These are phyloP conservation scores for Cylas formicarius DNA, from an alignment of 1,140 invertebrate species.

Conservation along the genomic window DNA sequence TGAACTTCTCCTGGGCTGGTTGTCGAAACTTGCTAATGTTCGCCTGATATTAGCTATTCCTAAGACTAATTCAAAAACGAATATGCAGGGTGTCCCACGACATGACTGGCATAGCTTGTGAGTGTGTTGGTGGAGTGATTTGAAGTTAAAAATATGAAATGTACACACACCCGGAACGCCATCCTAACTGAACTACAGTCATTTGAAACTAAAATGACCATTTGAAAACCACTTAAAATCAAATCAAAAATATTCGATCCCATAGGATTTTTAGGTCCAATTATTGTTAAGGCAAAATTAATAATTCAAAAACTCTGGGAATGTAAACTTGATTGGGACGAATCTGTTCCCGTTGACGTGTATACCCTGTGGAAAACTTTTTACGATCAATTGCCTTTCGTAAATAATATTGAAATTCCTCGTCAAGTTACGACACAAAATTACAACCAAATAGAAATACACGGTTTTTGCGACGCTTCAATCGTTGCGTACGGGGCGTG, in stretches of 20 bases:
- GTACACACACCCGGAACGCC: no score
- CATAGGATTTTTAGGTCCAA: constrained; percentile 39
- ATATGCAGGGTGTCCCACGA: no score
- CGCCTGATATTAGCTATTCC: no score
- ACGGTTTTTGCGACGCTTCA: constrained; percentile 37
- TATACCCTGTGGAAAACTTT: neutral
- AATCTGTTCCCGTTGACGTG: constrained; percentile 1
- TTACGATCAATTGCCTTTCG: neutral
- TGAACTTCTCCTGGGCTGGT: no score
- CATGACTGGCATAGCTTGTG: no score
- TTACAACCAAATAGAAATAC: constrained; percentile 23
- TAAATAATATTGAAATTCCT: constrained; percentile 9
- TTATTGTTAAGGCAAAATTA: constrained; percentile 35
- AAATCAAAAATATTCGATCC: constrained; percentile 46
- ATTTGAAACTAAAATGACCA: no score
- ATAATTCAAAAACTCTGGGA: constrained; percentile 11
- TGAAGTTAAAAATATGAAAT: no score
- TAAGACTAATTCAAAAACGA: no score
- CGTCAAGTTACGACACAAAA: constrained; percentile 11
- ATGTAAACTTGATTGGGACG: constrained; percentile 7
- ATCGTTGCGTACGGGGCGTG: constrained; percentile 31
- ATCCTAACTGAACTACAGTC: no score
- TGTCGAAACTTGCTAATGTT: no score
- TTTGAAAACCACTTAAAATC: no score
- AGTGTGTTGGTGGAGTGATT: no score